These are phyloP conservation scores for Gadus macrocephalus DNA, from an alignment of 2,113 vertebrate species.

Conservation along the genomic window DNA sequence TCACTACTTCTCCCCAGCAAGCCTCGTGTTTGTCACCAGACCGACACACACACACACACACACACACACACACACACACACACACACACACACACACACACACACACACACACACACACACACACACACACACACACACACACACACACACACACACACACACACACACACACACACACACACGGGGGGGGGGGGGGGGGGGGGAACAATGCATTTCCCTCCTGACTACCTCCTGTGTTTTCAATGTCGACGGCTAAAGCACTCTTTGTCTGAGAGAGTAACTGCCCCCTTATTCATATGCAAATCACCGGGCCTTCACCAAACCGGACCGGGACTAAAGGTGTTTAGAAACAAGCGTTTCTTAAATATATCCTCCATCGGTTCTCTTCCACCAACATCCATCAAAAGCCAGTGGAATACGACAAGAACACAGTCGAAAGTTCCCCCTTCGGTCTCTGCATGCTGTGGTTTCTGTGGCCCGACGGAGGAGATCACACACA, in stretches of 20 bases:
- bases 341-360: too few relatives aligned
- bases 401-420: neutral
- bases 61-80: too few relatives aligned
- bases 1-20: neutral
- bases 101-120: too few relatives aligned
- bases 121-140: too few relatives aligned
- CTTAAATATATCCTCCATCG: too few relatives aligned
- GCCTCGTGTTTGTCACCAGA: conserved; percentile 21
- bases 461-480: neutral
- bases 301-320: conserved; percentile 30
- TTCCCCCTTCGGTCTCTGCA: neutral
- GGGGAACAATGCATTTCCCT: conserved; percentile 24
- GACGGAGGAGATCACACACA: neutral
- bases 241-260: conserved; percentile 23
- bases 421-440: neutral
- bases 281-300: conserved; percentile 41
- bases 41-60: neutral
- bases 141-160: too few relatives aligned
- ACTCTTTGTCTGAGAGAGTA: conserved; percentile 31
- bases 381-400: too few relatives aligned
- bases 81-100: too few relatives aligned
- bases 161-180: neutral
- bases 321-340: too few relatives aligned
- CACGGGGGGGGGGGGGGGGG: conserved; percentile 16
- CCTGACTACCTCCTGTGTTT: conserved; percentile 28